These are phyloP conservation scores for Meloidogyne exigua DNA, from an alignment of 1,140 invertebrate genomes.

Conservation along the genomic window DNA sequence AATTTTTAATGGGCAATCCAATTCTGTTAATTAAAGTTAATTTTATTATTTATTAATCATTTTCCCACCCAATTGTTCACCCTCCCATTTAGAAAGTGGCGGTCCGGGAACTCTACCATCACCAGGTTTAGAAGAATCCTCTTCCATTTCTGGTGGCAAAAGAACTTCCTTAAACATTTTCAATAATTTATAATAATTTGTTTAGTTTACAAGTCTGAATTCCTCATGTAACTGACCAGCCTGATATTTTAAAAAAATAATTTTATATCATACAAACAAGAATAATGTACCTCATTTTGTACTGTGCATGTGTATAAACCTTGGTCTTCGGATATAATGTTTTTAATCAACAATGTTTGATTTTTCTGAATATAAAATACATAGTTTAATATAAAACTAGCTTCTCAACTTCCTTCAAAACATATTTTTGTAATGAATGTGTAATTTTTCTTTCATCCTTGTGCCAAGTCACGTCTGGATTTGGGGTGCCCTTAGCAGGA, in stretches of 20 bases:
- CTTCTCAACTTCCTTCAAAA: conserved; percentile 19
- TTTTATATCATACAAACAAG: not conserved
- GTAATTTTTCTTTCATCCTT: conserved; percentile 64
- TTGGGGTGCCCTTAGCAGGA: conserved; percentile 64
- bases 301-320: conserved; percentile 55
- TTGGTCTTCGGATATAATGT: conserved; percentile 40
- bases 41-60: not conserved
- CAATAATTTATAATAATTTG: not conserved
- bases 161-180: not conserved
- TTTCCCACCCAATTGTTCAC: conserved; percentile 41
- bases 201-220: not conserved
- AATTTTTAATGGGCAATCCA: conserved; percentile 52
- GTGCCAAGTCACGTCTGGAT: conserved; percentile 64
- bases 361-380: conserved; percentile 43
- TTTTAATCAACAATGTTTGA: conserved; percentile 55
- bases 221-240: conserved; percentile 15
- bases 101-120: not conserved
- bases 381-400: not conserved
- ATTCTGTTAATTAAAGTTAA: not conserved
- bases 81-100: conserved; percentile 46
- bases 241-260: not conserved
- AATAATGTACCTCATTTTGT: conserved; percentile 44
- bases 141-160: conserved; percentile 51
- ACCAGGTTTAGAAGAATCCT: conserved; percentile 21
- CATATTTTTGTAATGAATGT: conserved; percentile 22